A percentile compares a stretch with the other conserved stretches of the same genome.
Conservation (phyloP, 1,140 invertebrate genomes). For the Pararge aegeria region DNA sequence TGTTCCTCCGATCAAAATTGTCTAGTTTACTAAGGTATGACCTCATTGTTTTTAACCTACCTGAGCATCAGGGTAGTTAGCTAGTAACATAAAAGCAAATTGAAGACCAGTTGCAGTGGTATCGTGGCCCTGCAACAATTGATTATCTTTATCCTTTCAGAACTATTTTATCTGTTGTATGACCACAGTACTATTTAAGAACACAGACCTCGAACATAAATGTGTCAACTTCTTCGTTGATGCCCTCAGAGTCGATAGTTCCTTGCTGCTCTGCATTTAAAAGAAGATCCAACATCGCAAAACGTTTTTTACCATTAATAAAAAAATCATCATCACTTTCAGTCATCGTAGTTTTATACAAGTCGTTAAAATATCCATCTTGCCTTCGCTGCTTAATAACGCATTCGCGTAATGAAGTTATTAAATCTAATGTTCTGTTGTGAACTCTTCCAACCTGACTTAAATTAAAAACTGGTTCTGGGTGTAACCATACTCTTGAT, state of each 20-base stretch:
- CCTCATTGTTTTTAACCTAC: conserved; percentile 42
- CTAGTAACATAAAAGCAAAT: conserved; percentile 85
- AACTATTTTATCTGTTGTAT: no score
- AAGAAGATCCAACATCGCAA: conserved; percentile 20
- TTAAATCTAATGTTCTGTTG: conserved; percentile 8
- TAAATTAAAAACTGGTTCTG: conserved; percentile 40
- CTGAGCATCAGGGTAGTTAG: conserved; percentile 82
- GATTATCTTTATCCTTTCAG: no score
- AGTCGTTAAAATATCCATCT: background rate
- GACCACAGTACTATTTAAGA: no score
- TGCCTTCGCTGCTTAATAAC: conserved; percentile 20
- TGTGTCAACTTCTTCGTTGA: conserved; percentile 26
- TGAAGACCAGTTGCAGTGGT: conserved; percentile 86
- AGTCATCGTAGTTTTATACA: background rate
- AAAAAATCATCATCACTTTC: conserved; percentile 6
- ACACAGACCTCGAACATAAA: conserved; percentile 21
- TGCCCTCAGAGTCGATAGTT: conserved; percentile 11
- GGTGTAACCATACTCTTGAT: conserved; percentile 45
- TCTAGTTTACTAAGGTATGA: no score
- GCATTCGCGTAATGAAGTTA: conserved; percentile 13
- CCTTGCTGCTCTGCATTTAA: conserved; percentile 13
- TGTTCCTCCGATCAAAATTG: no score
- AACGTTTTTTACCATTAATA: conserved; percentile 4
- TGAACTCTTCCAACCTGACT: conserved; percentile 32
- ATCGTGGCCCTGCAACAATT: conserved; percentile 81